Percentiles rank a stretch among this genome's conserved stretches.
Conservation (phyloP, 2,797 vertebrate species). For the Diglossa cyanea region DNA sequence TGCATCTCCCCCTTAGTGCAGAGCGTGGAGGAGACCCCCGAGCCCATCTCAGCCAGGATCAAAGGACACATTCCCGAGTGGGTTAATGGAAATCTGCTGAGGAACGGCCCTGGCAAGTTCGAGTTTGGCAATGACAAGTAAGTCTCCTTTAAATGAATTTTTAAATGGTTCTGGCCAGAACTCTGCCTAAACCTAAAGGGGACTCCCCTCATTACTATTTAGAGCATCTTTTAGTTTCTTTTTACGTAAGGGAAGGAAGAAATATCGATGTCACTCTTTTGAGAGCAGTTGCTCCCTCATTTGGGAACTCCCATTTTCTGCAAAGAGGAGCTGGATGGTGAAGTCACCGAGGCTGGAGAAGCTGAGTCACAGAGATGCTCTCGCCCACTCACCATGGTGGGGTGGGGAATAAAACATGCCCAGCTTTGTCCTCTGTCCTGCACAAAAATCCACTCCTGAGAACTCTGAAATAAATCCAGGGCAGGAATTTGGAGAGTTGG, state of each 20-base stretch:
- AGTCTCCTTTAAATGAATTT: constrained; percentile 33
- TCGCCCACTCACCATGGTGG: neutral
- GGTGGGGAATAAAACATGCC: neutral
- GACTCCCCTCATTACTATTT: neutral
- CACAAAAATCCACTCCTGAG: neutral
- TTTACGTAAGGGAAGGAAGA: neutral
- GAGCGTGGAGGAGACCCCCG: constrained; percentile 82
- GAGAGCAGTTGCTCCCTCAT: neutral
- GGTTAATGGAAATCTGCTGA: constrained; percentile 86
- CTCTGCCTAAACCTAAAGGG: neutral
- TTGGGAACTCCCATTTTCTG: neutral
- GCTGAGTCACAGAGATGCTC: neutral
- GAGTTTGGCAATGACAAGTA: constrained; percentile 91
- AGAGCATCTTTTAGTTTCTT: neutral
- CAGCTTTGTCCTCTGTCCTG: neutral
- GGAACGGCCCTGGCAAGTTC: constrained; percentile 92
- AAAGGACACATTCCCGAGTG: constrained; percentile 85
- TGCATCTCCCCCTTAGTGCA: constrained; percentile 80
- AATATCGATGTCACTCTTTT: neutral
- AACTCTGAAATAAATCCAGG: neutral
- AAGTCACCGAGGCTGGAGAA: neutral
- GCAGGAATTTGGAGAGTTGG: neutral
- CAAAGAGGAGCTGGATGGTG: neutral
- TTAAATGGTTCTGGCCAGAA: neutral
- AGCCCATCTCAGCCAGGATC: constrained; percentile 76